phyloP scores from a whole-genome alignment of 35 echinoderm and acorn worm genomes.

The Ophiothrix spiculata region DNA sequence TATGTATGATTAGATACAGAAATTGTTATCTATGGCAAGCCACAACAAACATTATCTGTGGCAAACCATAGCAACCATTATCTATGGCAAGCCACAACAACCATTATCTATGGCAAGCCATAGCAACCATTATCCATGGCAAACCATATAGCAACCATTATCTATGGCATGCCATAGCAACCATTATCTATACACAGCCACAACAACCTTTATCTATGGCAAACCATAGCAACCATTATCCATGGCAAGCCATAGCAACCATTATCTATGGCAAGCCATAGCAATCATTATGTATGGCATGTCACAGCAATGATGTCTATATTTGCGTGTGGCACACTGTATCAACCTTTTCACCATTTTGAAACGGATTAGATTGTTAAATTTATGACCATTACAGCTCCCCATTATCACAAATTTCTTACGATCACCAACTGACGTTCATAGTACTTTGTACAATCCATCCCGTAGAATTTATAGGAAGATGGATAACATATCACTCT shows the following conservation, averaged over 20 bases:
- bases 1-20: no score
- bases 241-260: not conserved
- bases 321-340: not conserved
- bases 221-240: no score
- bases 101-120: no score
- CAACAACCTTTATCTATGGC: no score
- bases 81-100: no score
- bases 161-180: no score
- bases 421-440: not conserved
- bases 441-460: conserved; percentile 10
- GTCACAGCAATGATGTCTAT: not conserved
- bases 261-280: not conserved
- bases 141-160: no score
- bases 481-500: not conserved
- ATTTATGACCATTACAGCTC: not conserved
- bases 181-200: no score
- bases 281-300: not conserved
- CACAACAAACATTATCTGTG: no score
- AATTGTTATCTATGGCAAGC: no score
- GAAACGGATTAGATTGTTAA: not conserved
- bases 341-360: not conserved
- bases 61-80: no score
- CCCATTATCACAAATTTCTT: not conserved
- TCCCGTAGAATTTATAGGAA: not conserved
- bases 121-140: no score